Percentiles rank a stretch among this genome's conserved stretches.
Evolutionary conservation across 2,113 vertebrate species (phyloP).

Genomic region (Harpagus bidentatus): DNA sequence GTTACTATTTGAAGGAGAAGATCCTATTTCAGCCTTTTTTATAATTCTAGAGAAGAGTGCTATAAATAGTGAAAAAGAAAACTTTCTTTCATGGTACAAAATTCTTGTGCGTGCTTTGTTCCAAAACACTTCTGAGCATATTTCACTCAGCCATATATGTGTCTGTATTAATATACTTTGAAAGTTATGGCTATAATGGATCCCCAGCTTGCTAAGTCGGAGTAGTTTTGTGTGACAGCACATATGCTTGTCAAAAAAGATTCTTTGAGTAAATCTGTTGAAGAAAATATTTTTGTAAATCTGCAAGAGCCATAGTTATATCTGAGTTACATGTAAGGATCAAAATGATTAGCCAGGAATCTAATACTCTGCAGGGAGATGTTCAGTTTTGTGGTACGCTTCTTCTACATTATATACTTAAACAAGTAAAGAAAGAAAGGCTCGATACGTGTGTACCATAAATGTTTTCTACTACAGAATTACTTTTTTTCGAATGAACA

Average conservation of each 20-base stretch:
- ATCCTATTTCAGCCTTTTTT: conserved; percentile 35
- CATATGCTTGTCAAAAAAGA: conserved; percentile 67
- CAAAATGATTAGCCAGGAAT: conserved; percentile 52
- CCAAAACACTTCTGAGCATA: conserved; percentile 65
- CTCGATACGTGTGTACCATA: not conserved
- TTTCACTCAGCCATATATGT: conserved; percentile 61
- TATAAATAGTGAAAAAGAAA: conserved; percentile 56
- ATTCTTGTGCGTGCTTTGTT: conserved; percentile 47
- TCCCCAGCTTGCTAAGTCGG: conserved; percentile 63
- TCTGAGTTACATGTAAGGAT: conserved; percentile 48
- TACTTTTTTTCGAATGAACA: not conserved
- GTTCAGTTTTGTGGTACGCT: not conserved
- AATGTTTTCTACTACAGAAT: not conserved
- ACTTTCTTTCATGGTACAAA: conserved; percentile 56
- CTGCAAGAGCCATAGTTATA: conserved; percentile 43
- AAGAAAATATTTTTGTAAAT: conserved; percentile 67
- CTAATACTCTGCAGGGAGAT: not conserved
- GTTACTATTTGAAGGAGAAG: conserved; percentile 51
- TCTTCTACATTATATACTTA: not conserved
- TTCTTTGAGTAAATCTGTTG: conserved; percentile 67
- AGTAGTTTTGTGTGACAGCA: conserved; percentile 66
- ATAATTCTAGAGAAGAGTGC: conserved; percentile 4
- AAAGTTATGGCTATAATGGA: conserved; percentile 69
- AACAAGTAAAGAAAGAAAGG: not conserved
- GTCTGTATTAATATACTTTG: conserved; percentile 67